Conservation (phyloP, 2,797 vertebrate genomes). For the Labroides dimidiatus region DNA sequence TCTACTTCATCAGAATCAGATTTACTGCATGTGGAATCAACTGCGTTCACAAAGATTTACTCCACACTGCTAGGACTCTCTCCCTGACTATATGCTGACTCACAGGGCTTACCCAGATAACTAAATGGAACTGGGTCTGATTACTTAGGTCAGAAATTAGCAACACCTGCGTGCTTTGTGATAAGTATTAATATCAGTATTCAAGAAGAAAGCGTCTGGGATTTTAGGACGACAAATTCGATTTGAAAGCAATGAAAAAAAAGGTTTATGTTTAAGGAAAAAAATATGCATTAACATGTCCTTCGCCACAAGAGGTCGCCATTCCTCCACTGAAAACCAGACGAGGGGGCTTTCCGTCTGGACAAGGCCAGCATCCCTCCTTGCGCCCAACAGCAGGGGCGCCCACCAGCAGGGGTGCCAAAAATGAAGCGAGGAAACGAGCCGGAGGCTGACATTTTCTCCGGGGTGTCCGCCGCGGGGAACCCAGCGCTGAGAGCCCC, state of each 20-base stretch:
- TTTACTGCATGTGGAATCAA: slow-evolving; percentile 4
- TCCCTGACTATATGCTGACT: background rate
- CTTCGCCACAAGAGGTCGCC: slow-evolving; percentile 62
- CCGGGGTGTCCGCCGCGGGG: slow-evolving; percentile 74
- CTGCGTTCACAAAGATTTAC: background rate
- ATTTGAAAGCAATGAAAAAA: background rate
- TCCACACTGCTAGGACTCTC: background rate
- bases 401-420: slow-evolving; percentile 61
- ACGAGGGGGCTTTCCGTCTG: slow-evolving; percentile 4
- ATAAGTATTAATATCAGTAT: background rate
- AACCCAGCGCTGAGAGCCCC: slow-evolving; percentile 61
- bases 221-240: background rate
- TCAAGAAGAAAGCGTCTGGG: background rate
- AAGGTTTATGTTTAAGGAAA: background rate
- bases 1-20: background rate
- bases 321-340: slow-evolving; percentile 11
- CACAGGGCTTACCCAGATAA: background rate
- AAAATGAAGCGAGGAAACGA: slow-evolving; percentile 68
- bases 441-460: slow-evolving; percentile 69
- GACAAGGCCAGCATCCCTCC: slow-evolving; percentile 54
- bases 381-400: slow-evolving; percentile 38
- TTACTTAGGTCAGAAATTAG: background rate
- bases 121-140: background rate
- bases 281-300: background rate
- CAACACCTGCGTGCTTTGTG: background rate